phyloP scores from a whole-genome alignment of 2,797 vertebrate genomes.

The Pipistrellus pygmaeus region DNA sequence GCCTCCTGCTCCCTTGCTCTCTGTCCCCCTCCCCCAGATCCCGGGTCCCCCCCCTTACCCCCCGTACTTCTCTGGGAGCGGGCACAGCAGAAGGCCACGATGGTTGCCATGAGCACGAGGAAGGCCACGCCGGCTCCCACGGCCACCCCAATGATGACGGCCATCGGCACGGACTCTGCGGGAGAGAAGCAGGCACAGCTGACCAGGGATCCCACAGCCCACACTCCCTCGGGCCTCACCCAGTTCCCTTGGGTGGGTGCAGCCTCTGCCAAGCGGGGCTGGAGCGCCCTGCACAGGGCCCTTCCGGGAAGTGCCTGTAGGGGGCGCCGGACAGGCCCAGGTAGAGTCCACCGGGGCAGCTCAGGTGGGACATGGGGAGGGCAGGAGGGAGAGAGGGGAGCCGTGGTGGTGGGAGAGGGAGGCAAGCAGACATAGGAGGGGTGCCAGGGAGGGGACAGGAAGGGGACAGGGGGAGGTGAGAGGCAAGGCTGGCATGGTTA shows the following conservation, averaged over 20 bases:
- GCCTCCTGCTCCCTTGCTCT: constrained; percentile 71
- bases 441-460: not conserved
- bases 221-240: not conserved
- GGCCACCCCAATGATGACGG: constrained; percentile 98
- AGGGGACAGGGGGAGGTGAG: not conserved
- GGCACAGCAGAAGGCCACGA: constrained; percentile 98
- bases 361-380: not conserved
- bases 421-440: not conserved
- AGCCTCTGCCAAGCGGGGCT: not conserved
- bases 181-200: constrained; percentile 78
- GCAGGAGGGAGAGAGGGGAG: not conserved
- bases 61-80: constrained; percentile 98
- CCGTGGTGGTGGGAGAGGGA: not conserved
- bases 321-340: not conserved
- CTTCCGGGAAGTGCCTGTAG: not conserved
- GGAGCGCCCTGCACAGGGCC: not conserved
- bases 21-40: constrained; percentile 75
- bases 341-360: not conserved
- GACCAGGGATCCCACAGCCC: not conserved
- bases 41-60: constrained; percentile 54
- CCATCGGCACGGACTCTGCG: constrained; percentile 97
- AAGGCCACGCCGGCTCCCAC: constrained; percentile 98
- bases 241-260: rapidly evolving
- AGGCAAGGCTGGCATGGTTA: not conserved
- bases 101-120: constrained; percentile 98